Percentiles rank a stretch among this genome's conserved stretches.
These are phyloP conservation scores for Osedax fenrisi DNA, from an alignment of 2,888 invertebrate genomes.

Conservation along the genomic window DNA sequence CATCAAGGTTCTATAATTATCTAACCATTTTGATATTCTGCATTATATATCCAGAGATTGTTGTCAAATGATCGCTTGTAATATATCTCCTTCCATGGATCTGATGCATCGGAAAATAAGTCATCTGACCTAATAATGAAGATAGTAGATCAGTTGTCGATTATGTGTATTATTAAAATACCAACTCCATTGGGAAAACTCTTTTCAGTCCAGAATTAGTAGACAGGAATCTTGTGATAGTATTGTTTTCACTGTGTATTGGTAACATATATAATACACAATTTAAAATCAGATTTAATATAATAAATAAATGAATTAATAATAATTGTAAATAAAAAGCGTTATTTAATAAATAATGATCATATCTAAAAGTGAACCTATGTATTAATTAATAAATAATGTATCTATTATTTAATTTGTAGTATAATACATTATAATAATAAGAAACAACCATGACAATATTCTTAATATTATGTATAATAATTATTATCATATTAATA, in stretches of 20 bases:
- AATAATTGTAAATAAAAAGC: not conserved
- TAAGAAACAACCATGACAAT: too few species aligned
- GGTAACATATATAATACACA: not conserved
- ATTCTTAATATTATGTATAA: too few species aligned
- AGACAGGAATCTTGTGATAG: constrained; percentile 40
- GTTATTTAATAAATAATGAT: too few species aligned
- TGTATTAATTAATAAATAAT: too few species aligned
- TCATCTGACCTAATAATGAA: constrained; percentile 36
- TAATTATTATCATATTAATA: too few species aligned
- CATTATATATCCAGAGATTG: constrained; percentile 36
- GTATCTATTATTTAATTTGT: too few species aligned
- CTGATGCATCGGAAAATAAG: constrained; percentile 35
- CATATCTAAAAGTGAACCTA: too few species aligned
- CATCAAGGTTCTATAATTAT: too few species aligned
- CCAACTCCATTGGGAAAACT: constrained; percentile 44
- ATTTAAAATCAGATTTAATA: not conserved
- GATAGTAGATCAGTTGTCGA: not conserved
- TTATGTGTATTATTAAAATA: not conserved
- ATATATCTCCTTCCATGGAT: constrained; percentile 41
- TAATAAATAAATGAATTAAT: not conserved
- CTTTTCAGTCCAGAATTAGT: constrained; percentile 49
- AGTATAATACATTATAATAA: too few species aligned
- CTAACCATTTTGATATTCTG: constrained; percentile 1
- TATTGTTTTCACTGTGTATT: not conserved
- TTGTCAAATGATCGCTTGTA: constrained; percentile 42